Conservation (phyloP, 1,140 invertebrate genomes). For the Dufourea novaeangliae region DNA sequence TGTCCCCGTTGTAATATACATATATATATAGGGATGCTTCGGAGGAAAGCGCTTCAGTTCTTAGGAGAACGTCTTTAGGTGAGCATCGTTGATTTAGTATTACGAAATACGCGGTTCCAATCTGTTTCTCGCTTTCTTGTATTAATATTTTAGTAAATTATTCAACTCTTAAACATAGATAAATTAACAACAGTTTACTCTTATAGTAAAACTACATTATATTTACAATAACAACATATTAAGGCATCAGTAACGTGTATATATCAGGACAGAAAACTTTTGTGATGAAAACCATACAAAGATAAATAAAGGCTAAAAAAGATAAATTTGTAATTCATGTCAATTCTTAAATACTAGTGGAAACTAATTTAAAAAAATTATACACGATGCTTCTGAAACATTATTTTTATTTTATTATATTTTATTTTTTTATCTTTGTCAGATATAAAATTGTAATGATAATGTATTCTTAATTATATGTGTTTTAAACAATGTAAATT, state of each 20-base stretch:
- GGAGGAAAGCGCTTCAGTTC: constrained; percentile 74
- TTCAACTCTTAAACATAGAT: background rate
- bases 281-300: too few relatives aligned
- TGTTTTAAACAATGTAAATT: background rate
- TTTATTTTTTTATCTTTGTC: too few relatives aligned
- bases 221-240: background rate
- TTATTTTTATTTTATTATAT: background rate
- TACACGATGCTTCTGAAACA: background rate
- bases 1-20: constrained; percentile 68
- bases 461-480: background rate
- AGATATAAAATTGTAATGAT: too few relatives aligned
- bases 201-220: background rate
- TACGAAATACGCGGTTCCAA: background rate
- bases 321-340: too few relatives aligned
- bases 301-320: too few relatives aligned
- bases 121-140: background rate
- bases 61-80: constrained; percentile 75
- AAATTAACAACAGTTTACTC: background rate
- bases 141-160: background rate
- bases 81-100: constrained; percentile 55
- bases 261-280: too few relatives aligned
- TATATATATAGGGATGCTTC: constrained; percentile 79
- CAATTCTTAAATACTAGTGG: background rate
- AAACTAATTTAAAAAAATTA: background rate
- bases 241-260: too few relatives aligned